Percentiles rank a stretch among this genome's conserved stretches.
Conservation (phyloP, 2,888 invertebrate genomes). For the Corbicula japonica region DNA sequence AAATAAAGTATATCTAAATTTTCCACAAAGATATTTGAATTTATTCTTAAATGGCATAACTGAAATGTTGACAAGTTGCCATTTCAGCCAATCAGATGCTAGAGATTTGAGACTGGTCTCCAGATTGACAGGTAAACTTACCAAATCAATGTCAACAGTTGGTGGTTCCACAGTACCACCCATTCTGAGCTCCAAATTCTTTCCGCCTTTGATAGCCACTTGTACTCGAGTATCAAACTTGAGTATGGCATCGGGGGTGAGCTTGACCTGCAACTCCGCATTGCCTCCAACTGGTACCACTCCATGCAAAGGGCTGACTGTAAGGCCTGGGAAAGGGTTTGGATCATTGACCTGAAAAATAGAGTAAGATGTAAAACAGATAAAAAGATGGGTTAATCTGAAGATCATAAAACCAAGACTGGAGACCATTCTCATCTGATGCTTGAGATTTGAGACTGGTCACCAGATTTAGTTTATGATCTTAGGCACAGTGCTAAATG, state of each 20-base stretch:
- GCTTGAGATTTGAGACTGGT: not conserved
- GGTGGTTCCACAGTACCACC: conserved; percentile 86
- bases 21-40: too few relatives aligned
- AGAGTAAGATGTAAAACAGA: not conserved
- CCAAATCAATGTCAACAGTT: conserved; percentile 84
- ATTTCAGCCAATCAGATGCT: too few relatives aligned
- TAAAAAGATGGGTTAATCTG: not conserved
- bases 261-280: conserved; percentile 81
- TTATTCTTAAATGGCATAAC: too few relatives aligned
- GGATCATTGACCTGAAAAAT: conserved; percentile 84
- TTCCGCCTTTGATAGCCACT: conserved; percentile 84
- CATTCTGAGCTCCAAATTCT: conserved; percentile 85
- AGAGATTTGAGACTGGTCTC: too few relatives aligned
- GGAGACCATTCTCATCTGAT: not conserved
- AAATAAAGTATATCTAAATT: too few relatives aligned
- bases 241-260: conserved; percentile 85
- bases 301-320: conserved; percentile 84
- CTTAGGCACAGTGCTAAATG: not conserved
- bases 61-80: too few relatives aligned
- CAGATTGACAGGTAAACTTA: conserved; percentile 68
- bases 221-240: conserved; percentile 86
- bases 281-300: conserved; percentile 86
- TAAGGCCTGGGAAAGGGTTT: conserved; percentile 85
- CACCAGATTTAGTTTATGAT: not conserved
- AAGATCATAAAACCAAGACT: not conserved